phyloP scores from a whole-genome alignment of 2,113 vertebrate genomes.

The Chaetops frenatus region DNA sequence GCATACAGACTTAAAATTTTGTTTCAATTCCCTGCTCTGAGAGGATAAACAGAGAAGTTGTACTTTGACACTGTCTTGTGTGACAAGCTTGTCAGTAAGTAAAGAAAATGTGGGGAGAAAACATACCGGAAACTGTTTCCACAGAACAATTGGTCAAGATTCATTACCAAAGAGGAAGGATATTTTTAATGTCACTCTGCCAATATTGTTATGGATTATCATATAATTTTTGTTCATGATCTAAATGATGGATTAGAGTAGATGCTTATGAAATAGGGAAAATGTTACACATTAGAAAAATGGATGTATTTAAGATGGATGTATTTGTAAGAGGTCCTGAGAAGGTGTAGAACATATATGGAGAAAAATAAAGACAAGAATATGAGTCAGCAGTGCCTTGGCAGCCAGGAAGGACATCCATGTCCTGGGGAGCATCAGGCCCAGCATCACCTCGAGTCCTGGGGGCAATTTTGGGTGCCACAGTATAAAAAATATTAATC shows the following conservation, averaged over 20 bases:
- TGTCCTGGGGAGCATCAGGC: background rate
- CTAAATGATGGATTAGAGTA: background rate
- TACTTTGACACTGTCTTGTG: background rate
- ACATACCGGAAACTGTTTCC: background rate
- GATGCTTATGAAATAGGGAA: background rate
- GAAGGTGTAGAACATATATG: background rate
- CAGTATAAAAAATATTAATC: background rate
- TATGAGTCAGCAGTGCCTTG: background rate
- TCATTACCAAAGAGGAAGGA: background rate
- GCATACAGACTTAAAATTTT: background rate
- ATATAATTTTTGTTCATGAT: background rate
- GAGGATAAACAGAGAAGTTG: background rate
- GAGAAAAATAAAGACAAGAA: background rate
- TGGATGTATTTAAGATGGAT: background rate
- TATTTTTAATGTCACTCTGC: background rate
- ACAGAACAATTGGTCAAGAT: background rate
- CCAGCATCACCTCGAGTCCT: accelerated
- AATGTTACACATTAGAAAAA: background rate
- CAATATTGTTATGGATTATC: background rate
- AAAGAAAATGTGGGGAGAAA: background rate
- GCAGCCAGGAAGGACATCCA: accelerated
- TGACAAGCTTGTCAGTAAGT: background rate
- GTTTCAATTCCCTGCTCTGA: background rate
- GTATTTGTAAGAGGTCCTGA: background rate
- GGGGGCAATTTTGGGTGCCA: background rate